Evolutionary conservation across 2,113 vertebrate genomes (phyloP).

Genomic region (Vimba vimba): DNA sequence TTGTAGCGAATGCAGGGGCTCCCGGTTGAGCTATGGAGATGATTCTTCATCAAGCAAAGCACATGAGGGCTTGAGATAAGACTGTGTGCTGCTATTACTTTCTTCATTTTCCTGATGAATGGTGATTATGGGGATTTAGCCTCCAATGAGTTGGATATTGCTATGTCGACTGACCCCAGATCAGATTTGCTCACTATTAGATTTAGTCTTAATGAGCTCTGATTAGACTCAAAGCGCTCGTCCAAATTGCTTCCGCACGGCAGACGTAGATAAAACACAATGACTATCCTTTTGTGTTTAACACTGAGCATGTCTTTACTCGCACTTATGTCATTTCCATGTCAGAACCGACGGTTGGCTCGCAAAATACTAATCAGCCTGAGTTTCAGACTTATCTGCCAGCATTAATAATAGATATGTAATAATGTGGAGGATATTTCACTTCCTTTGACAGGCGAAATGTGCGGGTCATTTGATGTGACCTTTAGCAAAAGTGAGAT

Average conservation of each 20-base stretch:
- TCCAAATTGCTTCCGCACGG: constrained; percentile 40
- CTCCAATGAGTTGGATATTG: constrained; percentile 46
- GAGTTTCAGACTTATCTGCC: constrained; percentile 44
- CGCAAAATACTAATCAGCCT: constrained; percentile 35
- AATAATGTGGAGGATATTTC: constrained; percentile 56
- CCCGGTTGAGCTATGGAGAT: constrained; percentile 25
- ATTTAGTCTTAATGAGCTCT: constrained; percentile 52
- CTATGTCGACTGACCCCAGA: constrained; percentile 49
- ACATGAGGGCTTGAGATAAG: constrained; percentile 37
- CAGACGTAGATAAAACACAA: constrained; percentile 28
- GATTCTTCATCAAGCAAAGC: constrained; percentile 13
- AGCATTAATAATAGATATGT: constrained; percentile 60
- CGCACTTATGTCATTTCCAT: neutral
- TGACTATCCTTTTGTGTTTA: constrained; percentile 11
- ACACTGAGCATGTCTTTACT: constrained; percentile 2
- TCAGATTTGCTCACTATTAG: constrained; percentile 49
- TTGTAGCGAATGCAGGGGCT: constrained; percentile 13
- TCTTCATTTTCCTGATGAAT: constrained; percentile 53
- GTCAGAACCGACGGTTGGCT: neutral
- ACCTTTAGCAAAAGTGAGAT: constrained; percentile 49
- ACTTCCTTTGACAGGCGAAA: constrained; percentile 47
- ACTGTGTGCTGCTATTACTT: constrained; percentile 44
- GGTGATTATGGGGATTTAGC: constrained; percentile 49
- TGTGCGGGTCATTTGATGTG: constrained; percentile 49
- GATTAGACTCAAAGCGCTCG: constrained; percentile 34